Evolutionary conservation across 64 coral and sea anemone genomes (phyloP).

Genomic region (Exaiptasia diaphana): DNA sequence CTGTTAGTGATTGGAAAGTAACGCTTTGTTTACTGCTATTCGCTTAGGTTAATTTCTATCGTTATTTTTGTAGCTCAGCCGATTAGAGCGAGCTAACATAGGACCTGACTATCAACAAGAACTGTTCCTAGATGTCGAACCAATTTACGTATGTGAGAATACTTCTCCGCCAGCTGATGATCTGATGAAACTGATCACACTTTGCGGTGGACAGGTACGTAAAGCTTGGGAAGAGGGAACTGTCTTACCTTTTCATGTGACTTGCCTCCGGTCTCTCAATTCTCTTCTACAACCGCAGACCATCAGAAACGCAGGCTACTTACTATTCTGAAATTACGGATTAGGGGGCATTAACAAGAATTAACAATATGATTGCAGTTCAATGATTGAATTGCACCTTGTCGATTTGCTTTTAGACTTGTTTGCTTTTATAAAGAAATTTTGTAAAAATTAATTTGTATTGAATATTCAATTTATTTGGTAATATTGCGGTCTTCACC

Average conservation of each 20-base stretch:
- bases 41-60: background rate
- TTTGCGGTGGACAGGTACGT: conserved; percentile 79
- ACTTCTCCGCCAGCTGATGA: conserved; percentile 64
- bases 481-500: too few species aligned
- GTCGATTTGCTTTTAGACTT: too few species aligned
- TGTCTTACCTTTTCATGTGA: background rate
- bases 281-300: background rate
- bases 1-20: too few species aligned
- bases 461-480: too few species aligned
- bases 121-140: conserved; percentile 51
- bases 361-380: too few species aligned
- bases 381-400: too few species aligned
- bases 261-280: background rate
- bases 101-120: conserved; percentile 62
- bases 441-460: too few species aligned
- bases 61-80: conserved; percentile 47
- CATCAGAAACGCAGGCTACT: background rate
- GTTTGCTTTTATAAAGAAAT: too few species aligned
- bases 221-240: background rate
- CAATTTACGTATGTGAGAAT: conserved; percentile 75
- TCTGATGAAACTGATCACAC: conserved; percentile 51
- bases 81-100: conserved; percentile 63
- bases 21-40: too few species aligned
- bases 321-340: too few species aligned
- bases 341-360: too few species aligned